phyloP scores from a whole-genome alignment of 2,888 invertebrate genomes.

The Marasmarcha lunaedactyla region DNA sequence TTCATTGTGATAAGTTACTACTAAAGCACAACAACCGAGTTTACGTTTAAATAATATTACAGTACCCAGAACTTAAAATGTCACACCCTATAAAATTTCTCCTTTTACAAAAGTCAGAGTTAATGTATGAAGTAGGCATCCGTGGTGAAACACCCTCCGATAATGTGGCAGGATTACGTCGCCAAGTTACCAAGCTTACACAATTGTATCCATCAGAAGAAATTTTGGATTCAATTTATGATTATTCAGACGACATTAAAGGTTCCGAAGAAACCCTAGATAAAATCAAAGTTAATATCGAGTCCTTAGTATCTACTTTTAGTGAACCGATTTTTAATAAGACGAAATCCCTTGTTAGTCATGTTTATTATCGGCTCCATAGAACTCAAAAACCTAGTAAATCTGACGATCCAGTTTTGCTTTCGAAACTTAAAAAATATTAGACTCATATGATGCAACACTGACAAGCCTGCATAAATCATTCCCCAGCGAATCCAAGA shows the following conservation, averaged over 20 bases:
- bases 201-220: conserved; percentile 4
- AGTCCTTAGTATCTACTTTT: neutral
- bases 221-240: neutral
- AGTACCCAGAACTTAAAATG: neutral
- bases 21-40: too few relatives aligned
- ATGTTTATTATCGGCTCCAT: conserved; percentile 2
- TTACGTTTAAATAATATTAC: neutral
- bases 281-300: conserved; percentile 4
- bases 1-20: neutral
- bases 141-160: conserved; percentile 1
- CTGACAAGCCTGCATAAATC: neutral
- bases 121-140: neutral
- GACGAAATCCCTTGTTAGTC: neutral
- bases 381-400: neutral
- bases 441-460: neutral
- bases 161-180: conserved; percentile 3
- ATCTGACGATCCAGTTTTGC: neutral
- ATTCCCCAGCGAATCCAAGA: neutral
- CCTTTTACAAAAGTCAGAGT: conserved; percentile 2
- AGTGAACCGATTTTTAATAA: neutral
- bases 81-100: conserved; percentile 1
- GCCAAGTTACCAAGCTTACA: conserved; percentile 1
- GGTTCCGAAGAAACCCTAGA: conserved; percentile 1
- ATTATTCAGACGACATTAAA: neutral
- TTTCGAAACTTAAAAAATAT: neutral